Conservation (phyloP, 2,888 invertebrate genomes). For the Himalopsyche anomala region DNA sequence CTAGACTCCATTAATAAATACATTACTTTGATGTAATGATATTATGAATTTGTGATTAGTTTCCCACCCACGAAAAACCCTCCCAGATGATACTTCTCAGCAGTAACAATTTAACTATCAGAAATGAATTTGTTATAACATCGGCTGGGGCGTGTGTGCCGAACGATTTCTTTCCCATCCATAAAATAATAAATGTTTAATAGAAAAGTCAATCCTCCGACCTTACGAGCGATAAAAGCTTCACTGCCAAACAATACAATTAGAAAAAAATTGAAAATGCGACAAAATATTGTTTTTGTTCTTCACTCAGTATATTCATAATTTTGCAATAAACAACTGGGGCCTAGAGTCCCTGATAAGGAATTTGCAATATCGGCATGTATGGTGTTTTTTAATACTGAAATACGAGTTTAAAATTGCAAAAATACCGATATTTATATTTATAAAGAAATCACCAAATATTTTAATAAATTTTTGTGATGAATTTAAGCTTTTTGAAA, state of each 20-base stretch:
- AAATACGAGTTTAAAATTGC: too few relatives aligned
- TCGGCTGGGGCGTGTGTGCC: not conserved
- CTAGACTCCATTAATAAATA: conserved; percentile 31
- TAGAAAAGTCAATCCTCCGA: not conserved
- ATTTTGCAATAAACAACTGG: too few relatives aligned
- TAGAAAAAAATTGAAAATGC: too few relatives aligned
- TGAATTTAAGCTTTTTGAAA: too few relatives aligned
- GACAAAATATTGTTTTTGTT: too few relatives aligned
- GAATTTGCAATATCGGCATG: too few relatives aligned
- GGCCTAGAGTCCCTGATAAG: too few relatives aligned
- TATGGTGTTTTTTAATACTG: too few relatives aligned
- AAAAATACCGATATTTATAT: too few relatives aligned
- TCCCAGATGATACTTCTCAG: not conserved
- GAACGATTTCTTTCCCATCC: not conserved
- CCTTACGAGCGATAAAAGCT: not conserved
- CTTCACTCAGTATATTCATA: too few relatives aligned
- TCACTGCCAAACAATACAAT: not conserved
- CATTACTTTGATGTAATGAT: conserved; percentile 21
- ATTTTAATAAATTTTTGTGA: too few relatives aligned
- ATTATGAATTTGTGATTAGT: not conserved
- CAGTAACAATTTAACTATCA: conserved; percentile 22
- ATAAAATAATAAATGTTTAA: not conserved
- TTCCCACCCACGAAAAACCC: not conserved
- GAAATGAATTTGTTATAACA: not conserved
- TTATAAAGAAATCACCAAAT: too few relatives aligned